phyloP scores from a whole-genome alignment of 2,797 vertebrate species.

The Urosaurus nigricauda region DNA sequence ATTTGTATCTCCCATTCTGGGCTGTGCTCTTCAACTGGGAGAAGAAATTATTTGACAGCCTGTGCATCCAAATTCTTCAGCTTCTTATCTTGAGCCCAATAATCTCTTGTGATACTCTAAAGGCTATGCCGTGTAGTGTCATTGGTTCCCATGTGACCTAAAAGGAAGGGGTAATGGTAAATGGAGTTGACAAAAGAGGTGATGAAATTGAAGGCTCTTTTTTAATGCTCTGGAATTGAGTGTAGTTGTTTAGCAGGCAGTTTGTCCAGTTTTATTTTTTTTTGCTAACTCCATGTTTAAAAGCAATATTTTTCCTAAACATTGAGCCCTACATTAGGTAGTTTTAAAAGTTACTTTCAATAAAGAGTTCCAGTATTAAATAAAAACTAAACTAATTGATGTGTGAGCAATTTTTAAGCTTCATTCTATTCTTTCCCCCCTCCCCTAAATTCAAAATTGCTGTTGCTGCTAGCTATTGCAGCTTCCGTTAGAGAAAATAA shows the following conservation, averaged over 20 bases:
- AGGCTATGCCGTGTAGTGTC: too few relatives aligned
- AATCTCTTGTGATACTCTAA: too few relatives aligned
- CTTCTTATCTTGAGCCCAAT: too few relatives aligned
- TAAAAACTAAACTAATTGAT: constrained; percentile 64
- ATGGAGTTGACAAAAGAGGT: background rate
- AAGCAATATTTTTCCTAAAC: constrained; percentile 49
- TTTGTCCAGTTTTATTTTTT: background rate
- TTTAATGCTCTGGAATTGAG: background rate
- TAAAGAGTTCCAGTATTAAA: constrained; percentile 47
- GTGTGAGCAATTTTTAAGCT: constrained; percentile 46
- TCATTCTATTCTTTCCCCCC: constrained; percentile 47
- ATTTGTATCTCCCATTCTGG: too few relatives aligned
- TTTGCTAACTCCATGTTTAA: background rate
- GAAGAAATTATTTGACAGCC: too few relatives aligned
- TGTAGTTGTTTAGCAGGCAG: background rate
- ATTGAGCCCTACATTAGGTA: constrained; percentile 45
- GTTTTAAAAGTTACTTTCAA: background rate
- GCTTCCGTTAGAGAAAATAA: constrained; percentile 50
- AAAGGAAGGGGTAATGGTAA: too few relatives aligned
- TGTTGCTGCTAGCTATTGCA: constrained; percentile 43
- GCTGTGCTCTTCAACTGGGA: too few relatives aligned
- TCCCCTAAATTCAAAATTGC: constrained; percentile 50
- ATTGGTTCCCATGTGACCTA: too few relatives aligned
- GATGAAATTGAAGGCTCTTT: background rate
- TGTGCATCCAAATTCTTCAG: too few relatives aligned